Conservation (phyloP, 2,888 invertebrate species). For the Muscina levida region DNA sequence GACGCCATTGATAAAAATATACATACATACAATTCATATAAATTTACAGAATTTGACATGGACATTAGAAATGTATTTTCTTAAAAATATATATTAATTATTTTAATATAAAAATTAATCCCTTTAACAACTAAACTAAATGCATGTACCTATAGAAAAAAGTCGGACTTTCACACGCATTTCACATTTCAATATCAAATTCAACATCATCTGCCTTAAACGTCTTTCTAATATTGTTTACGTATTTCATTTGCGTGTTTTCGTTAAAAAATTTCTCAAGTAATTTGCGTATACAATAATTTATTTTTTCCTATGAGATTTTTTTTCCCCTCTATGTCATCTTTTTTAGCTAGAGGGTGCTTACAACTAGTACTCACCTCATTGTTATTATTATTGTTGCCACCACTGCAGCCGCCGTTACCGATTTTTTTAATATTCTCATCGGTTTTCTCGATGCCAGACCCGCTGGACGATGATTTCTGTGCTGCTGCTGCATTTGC, state of each 20-base stretch:
- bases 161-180: no score
- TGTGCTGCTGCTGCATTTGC: conserved; percentile 50
- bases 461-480: conserved; percentile 22
- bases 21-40: no score
- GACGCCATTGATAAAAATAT: no score
- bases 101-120: no score
- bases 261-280: conserved; percentile 64
- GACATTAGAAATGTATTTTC: no score
- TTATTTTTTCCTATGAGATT: neutral
- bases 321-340: neutral
- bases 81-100: no score
- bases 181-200: no score
- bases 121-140: no score
- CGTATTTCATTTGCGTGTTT: conserved; percentile 54
- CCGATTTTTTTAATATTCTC: conserved; percentile 44
- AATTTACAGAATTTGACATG: no score
- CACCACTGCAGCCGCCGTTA: conserved; percentile 51
- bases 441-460: conserved; percentile 23
- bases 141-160: no score
- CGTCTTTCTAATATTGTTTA: neutral
- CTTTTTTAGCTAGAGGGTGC: neutral
- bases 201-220: no score
- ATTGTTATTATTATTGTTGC: conserved; percentile 69
- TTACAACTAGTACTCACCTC: conserved; percentile 72
- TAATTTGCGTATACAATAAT: conserved; percentile 2